A percentile compares a stretch with the other conserved stretches of the same genome.
Evolutionary conservation across 92 coral and sea anemone genomes (phyloP).

Genomic region (Actinernus sp.): DNA sequence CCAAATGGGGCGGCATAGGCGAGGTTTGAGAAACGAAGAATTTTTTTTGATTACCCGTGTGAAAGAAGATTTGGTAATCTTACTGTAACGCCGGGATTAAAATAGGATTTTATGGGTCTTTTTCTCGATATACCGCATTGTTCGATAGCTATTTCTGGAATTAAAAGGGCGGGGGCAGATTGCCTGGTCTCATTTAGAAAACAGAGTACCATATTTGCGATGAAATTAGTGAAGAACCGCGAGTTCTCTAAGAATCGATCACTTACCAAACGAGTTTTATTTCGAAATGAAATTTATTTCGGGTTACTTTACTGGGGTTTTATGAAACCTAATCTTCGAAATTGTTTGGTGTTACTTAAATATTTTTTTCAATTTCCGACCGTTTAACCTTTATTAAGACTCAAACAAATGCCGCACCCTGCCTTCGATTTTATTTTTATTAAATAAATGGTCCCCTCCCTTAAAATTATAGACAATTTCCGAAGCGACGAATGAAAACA

Average conservation of each 20-base stretch:
- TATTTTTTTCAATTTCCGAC: neutral
- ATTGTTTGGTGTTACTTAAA: neutral
- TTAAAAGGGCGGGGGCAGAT: too few species aligned
- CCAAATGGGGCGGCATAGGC: neutral
- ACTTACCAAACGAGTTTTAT: too few species aligned
- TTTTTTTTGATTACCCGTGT: neutral
- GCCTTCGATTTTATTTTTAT: neutral
- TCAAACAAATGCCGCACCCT: neutral
- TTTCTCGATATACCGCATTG: too few species aligned
- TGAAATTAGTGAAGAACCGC: too few species aligned
- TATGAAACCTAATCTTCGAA: neutral
- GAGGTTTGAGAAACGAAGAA: neutral
- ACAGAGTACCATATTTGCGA: too few species aligned
- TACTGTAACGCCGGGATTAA: too few species aligned
- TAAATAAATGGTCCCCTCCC: neutral
- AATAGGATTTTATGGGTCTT: too few species aligned
- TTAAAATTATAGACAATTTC: neutral
- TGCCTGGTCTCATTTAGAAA: too few species aligned
- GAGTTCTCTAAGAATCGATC: too few species aligned
- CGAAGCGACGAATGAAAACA: neutral
- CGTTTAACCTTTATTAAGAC: slow-evolving; percentile 1
- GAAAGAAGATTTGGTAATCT: too few species aligned
- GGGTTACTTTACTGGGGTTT: neutral
- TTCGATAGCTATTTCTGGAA: too few species aligned
- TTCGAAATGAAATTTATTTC: neutral